Evolutionary conservation across 1,140 invertebrate genomes (phyloP).

Genomic region (Dryas iulia): DNA sequence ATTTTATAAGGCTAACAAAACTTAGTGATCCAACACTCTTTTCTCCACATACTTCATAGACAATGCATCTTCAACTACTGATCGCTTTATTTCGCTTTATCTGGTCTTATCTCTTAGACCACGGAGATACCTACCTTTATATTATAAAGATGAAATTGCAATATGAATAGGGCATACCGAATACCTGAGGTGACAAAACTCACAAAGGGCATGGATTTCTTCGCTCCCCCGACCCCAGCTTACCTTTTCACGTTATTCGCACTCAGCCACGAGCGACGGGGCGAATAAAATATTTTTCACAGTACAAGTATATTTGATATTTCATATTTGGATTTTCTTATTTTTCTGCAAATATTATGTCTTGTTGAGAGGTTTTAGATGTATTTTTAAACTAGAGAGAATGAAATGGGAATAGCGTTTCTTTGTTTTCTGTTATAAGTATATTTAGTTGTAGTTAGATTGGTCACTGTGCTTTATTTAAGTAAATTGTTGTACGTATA

Average conservation of each 20-base stretch:
- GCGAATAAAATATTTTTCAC: background rate
- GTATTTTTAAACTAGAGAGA: background rate
- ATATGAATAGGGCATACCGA: background rate
- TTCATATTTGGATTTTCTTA: background rate
- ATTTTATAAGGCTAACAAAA: no score
- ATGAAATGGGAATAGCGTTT: background rate
- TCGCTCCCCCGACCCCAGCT: background rate
- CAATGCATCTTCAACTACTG: no score
- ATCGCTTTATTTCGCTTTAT: no score
- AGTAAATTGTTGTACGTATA: no score
- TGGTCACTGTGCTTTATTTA: no score
- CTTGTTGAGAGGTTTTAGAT: background rate
- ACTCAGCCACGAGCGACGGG: background rate
- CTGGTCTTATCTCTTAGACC: no score
- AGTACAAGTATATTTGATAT: background rate
- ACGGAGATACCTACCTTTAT: no score
- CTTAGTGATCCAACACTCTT: no score
- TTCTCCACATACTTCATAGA: no score
- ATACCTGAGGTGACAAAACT: conserved; percentile 1
- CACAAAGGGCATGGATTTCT: background rate
- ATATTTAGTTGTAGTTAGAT: no score
- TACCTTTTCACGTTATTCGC: conserved; percentile 9
- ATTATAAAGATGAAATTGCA: background rate
- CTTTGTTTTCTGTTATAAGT: no score
- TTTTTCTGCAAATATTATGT: background rate